Evolutionary conservation across 2,888 invertebrate genomes (phyloP).

Genomic region (Dryomyza anilis): DNA sequence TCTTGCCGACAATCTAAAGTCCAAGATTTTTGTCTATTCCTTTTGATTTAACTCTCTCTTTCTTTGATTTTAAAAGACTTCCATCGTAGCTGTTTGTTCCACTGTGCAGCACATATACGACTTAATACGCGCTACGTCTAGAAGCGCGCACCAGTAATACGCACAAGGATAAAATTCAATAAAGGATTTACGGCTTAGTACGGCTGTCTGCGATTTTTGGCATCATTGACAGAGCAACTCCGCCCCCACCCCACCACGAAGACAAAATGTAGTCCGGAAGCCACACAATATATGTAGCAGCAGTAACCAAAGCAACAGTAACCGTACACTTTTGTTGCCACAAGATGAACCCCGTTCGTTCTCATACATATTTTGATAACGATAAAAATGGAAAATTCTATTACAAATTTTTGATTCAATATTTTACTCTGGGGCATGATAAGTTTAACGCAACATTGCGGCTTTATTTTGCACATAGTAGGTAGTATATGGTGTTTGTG

Average conservation of each 20-base stretch:
- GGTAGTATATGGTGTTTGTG: background rate
- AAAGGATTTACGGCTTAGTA: conserved; percentile 53
- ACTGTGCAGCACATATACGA: conserved; percentile 5
- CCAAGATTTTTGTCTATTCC: too few species aligned
- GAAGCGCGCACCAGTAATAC: background rate
- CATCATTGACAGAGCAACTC: background rate
- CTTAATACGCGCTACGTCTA: too few species aligned
- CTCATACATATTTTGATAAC: conserved; percentile 16
- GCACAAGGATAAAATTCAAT: conserved; percentile 48
- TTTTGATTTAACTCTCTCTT: too few species aligned
- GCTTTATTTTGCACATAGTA: background rate
- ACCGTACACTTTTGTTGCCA: conserved; percentile 18
- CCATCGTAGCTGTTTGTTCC: too few species aligned
- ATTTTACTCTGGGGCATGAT: conserved; percentile 57
- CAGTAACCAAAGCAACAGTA: conserved; percentile 46
- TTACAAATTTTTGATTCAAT: conserved; percentile 47
- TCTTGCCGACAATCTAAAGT: too few species aligned
- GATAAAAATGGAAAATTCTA: conserved; percentile 43
- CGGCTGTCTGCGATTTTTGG: conserved; percentile 24
- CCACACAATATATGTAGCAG: conserved; percentile 52
- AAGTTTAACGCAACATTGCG: conserved; percentile 41
- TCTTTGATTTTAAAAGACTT: too few species aligned
- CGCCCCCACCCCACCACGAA: background rate
- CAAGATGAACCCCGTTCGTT: conserved; percentile 1
- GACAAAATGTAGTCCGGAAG: conserved; percentile 42